A percentile compares a stretch with the other conserved stretches of the same genome.
Conservation (phyloP, 2,888 invertebrate species). For the Agriopis leucophaearia region DNA sequence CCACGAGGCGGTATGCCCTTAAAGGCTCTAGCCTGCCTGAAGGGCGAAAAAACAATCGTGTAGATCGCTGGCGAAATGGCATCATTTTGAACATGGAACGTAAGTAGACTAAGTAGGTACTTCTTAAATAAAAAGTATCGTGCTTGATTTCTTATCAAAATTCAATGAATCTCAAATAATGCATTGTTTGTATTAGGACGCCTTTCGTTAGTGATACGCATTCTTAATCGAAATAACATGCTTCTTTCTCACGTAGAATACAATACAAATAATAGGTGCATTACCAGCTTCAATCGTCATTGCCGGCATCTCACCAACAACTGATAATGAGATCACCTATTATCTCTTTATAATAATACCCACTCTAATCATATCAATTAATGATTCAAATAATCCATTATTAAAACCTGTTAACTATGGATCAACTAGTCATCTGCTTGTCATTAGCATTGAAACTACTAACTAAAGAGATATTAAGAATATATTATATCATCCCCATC, state of each 20-base stretch:
- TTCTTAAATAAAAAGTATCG: too few relatives aligned
- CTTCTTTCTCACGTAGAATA: constrained; percentile 17
- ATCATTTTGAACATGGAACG: too few relatives aligned
- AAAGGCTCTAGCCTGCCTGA: too few relatives aligned
- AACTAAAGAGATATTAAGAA: background rate
- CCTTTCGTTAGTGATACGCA: background rate
- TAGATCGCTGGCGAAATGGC: too few relatives aligned
- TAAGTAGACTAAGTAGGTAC: too few relatives aligned
- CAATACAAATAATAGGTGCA: background rate
- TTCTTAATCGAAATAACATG: constrained; percentile 9
- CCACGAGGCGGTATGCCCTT: too few relatives aligned
- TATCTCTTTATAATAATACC: constrained; percentile 6
- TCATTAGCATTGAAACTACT: constrained; percentile 3
- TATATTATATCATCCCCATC: background rate
- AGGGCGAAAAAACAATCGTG: too few relatives aligned
- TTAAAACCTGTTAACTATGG: constrained; percentile 16
- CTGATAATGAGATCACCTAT: constrained; percentile 14
- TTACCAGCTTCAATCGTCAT: background rate
- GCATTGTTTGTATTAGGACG: too few relatives aligned
- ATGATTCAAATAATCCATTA: constrained; percentile 17
- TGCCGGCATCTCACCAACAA: background rate
- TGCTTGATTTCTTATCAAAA: too few relatives aligned
- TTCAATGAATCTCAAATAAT: too few relatives aligned
- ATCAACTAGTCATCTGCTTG: constrained; percentile 24
- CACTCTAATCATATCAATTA: constrained; percentile 1